Conservation (phyloP, 2,113 vertebrate species). For the Monopterus albus region DNA sequence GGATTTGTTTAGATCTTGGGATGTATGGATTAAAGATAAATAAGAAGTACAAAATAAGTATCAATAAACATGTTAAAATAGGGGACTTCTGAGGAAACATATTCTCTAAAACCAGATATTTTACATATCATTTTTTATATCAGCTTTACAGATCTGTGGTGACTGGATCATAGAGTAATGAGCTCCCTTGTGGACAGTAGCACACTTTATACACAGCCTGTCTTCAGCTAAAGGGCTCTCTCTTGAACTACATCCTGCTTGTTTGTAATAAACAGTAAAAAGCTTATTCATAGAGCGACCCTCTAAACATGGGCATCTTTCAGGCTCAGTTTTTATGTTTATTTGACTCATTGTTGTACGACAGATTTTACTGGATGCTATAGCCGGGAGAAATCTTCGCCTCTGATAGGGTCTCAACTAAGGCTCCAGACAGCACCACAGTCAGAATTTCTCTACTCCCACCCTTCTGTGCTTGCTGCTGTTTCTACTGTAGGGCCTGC, state of each 20-base stretch:
- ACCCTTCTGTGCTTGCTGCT: constrained; percentile 67
- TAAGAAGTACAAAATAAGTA: background rate
- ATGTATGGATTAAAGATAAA: constrained; percentile 9
- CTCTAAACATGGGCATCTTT: background rate
- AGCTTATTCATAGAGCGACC: background rate
- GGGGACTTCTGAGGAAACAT: constrained; percentile 15
- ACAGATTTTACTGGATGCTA: constrained; percentile 16
- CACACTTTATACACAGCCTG: background rate
- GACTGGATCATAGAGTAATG: constrained; percentile 44
- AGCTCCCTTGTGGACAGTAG: constrained; percentile 48
- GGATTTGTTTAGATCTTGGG: background rate
- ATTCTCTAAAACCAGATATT: too few relatives aligned
- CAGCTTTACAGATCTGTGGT: constrained; percentile 19
- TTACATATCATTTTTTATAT: constrained; percentile 23
- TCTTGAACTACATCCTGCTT: constrained; percentile 3
- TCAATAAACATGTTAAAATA: constrained; percentile 17
- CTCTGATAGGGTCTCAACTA: constrained; percentile 67
- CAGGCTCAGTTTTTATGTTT: constrained; percentile 8
- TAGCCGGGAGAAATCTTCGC: constrained; percentile 38
- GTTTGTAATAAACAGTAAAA: background rate
- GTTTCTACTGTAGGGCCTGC: constrained; percentile 59
- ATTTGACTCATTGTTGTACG: constrained; percentile 1
- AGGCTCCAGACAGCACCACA: constrained; percentile 71
- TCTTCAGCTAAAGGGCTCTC: background rate
- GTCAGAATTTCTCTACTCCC: constrained; percentile 73